These are phyloP conservation scores for Marmota monax DNA, from an alignment of 2,113 vertebrate species.

Conservation along the genomic window DNA sequence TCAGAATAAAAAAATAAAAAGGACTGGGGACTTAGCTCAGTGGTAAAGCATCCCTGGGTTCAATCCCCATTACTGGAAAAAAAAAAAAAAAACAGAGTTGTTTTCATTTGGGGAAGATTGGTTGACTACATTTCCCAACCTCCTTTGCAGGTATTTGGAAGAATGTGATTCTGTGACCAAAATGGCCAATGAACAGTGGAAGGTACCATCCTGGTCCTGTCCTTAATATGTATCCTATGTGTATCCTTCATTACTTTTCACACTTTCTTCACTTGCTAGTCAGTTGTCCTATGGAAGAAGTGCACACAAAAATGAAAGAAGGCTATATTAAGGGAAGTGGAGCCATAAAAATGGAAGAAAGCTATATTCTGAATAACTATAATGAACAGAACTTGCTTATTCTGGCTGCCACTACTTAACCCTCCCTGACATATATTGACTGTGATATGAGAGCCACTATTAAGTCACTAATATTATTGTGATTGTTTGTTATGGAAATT, in stretches of 20 bases:
- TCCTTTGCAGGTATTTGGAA: not conserved
- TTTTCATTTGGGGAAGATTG: not conserved
- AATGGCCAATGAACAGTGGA: not conserved
- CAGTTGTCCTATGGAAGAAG: not conserved
- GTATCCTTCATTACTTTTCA: not conserved
- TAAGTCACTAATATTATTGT: not conserved
- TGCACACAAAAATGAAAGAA: too few relatives aligned
- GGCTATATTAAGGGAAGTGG: not conserved
- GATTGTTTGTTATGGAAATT: not conserved
- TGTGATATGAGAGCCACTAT: not conserved
- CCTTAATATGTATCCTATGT: not conserved
- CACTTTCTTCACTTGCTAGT: not conserved
- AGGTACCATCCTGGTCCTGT: not conserved
- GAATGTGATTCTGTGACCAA: not conserved
- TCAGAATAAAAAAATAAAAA: too few relatives aligned
- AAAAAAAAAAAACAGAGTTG: not conserved
- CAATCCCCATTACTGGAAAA: too few relatives aligned
- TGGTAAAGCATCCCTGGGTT: too few relatives aligned
- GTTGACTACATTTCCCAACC: not conserved
- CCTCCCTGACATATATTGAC: not conserved
- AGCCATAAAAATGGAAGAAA: too few relatives aligned
- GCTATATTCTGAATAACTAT: not conserved
- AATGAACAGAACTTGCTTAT: constrained; percentile 13
- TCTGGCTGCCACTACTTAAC: not conserved
- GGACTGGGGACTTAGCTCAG: too few relatives aligned